phyloP scores from a whole-genome alignment of 2,113 vertebrate species.

The Onychorhynchus coronatus region DNA sequence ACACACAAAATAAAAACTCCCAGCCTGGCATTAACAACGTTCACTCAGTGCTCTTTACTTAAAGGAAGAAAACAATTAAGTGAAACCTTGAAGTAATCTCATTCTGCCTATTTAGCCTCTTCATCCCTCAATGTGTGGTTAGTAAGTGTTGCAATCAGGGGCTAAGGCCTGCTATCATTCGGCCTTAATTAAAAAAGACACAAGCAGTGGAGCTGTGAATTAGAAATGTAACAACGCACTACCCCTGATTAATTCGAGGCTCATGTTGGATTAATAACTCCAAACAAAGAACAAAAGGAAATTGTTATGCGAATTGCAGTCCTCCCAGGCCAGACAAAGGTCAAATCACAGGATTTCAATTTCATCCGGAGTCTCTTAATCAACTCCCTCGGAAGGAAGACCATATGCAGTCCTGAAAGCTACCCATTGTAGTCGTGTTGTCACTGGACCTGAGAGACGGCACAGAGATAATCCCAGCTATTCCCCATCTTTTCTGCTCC shows the following conservation, averaged over 20 bases:
- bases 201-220: constrained; percentile 88
- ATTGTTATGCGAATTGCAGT: constrained; percentile 86
- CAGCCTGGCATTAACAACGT: constrained; percentile 64
- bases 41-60: constrained; percentile 74
- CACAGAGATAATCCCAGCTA: constrained; percentile 73
- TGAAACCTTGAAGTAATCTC: constrained; percentile 83
- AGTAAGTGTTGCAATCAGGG: constrained; percentile 81
- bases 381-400: constrained; percentile 84
- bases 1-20: constrained; percentile 32
- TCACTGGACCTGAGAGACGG: constrained; percentile 74
- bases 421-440: constrained; percentile 76
- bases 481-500: constrained; percentile 63
- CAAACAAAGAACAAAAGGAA: constrained; percentile 90
- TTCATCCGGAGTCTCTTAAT: constrained; percentile 87
- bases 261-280: constrained; percentile 90
- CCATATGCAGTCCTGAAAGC: constrained; percentile 83
- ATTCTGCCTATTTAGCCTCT: constrained; percentile 81
- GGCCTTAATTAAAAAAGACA: constrained; percentile 95
- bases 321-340: constrained; percentile 86
- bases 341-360: constrained; percentile 88
- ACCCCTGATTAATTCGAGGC: constrained; percentile 87
- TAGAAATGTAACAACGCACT: constrained; percentile 86
- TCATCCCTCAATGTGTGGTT: constrained; percentile 79
- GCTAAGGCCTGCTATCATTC: constrained; percentile 81
- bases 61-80: constrained; percentile 87